These are phyloP conservation scores for Rissa tridactyla DNA, from an alignment of 2,113 vertebrate species.

Conservation along the genomic window DNA sequence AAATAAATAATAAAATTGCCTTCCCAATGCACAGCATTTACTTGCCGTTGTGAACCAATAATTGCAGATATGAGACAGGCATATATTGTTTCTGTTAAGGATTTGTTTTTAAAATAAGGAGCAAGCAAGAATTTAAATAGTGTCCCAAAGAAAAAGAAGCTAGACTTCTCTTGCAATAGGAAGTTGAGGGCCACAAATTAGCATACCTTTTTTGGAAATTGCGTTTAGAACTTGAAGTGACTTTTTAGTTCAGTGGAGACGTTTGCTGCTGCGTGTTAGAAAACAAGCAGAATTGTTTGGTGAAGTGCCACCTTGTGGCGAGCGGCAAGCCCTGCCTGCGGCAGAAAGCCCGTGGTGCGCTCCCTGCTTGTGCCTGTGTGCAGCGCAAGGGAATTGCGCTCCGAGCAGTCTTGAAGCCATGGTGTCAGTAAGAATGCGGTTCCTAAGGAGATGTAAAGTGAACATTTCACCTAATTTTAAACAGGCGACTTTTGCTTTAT, in stretches of 20 bases:
- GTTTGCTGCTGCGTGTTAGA: rapidly evolving
- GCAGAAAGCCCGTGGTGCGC: background rate
- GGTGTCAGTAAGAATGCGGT: rapidly evolving
- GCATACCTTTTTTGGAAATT: background rate
- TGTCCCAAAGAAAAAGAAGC: background rate
- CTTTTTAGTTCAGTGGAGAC: rapidly evolving
- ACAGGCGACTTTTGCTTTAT: background rate
- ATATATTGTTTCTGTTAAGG: background rate
- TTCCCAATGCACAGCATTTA: background rate
- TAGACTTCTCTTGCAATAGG: background rate
- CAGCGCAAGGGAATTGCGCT: background rate
- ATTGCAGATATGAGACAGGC: background rate
- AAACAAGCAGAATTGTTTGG: background rate
- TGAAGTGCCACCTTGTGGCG: slow-evolving; percentile 28
- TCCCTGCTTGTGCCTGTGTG: background rate
- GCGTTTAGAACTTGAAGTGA: background rate
- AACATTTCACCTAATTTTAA: background rate
- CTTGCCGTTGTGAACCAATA: background rate
- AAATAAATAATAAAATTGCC: background rate
- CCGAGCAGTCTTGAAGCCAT: background rate
- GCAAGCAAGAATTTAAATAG: background rate
- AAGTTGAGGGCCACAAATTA: background rate
- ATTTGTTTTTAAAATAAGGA: background rate
- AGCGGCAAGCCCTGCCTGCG: background rate
- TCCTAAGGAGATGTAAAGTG: background rate